Conservation (phyloP, 2,113 vertebrate genomes). For the Stercorarius parasiticus region DNA sequence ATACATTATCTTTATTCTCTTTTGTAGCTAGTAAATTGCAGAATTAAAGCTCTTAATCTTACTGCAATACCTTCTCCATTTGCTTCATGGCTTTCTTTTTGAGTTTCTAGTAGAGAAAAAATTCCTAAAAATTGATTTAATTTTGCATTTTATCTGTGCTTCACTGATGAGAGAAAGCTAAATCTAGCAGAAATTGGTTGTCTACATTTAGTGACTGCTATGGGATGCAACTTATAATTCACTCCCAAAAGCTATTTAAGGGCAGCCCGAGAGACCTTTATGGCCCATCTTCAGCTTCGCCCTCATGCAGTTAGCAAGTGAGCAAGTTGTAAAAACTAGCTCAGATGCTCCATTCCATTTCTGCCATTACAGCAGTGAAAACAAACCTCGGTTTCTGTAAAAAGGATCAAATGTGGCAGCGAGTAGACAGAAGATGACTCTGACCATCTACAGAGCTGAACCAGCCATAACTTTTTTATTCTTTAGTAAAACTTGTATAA, state of each 20-base stretch:
- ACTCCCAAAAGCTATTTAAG: background rate
- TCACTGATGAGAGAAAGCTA: background rate
- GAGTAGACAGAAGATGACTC: background rate
- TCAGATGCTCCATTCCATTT: background rate
- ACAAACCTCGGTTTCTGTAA: background rate
- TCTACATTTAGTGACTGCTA: background rate
- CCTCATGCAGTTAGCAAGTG: rapidly evolving
- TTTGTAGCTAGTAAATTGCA: background rate
- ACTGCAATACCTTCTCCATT: background rate
- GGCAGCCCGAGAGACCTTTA: background rate
- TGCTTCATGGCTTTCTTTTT: rapidly evolving
- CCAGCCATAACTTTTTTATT: background rate
- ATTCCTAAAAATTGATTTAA: background rate
- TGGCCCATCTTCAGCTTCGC: background rate
- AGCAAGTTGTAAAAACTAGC: background rate
- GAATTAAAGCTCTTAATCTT: background rate
- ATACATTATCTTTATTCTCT: background rate
- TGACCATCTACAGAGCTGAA: background rate
- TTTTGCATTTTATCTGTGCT: background rate
- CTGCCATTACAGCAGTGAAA: background rate
- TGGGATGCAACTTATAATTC: background rate
- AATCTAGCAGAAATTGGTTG: background rate
- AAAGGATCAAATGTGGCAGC: too few species aligned
- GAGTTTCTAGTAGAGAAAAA: background rate
- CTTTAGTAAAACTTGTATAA: background rate